phyloP scores from a whole-genome alignment of 1,140 invertebrate genomes.

The Zaprionus africanus region DNA sequence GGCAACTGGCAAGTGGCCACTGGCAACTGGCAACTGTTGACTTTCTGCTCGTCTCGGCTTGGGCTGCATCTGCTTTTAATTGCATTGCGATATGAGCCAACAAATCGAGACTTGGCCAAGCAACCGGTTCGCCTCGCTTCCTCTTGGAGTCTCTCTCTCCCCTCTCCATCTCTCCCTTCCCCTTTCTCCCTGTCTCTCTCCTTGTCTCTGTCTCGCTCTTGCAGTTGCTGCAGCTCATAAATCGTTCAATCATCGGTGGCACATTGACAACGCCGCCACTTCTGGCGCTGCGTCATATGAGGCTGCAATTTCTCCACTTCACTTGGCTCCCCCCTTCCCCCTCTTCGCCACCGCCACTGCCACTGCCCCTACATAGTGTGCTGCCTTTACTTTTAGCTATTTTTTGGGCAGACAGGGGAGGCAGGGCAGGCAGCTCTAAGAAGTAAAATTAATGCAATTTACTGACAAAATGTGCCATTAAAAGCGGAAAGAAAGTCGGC shows the following conservation, averaged over 20 bases:
- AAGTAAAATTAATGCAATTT: slow-evolving; percentile 79
- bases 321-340: neutral
- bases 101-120: slow-evolving; percentile 58
- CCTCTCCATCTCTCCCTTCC: too few relatives aligned
- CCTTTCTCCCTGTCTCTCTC: too few relatives aligned
- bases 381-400: neutral
- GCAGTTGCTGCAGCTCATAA: slow-evolving; percentile 56
- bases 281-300: slow-evolving; percentile 43
- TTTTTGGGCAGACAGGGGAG: neutral
- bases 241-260: slow-evolving; percentile 75
- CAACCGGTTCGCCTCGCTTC: slow-evolving; percentile 43
- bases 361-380: neutral
- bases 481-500: slow-evolving; percentile 33
- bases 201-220: neutral
- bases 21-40: slow-evolving; percentile 5
- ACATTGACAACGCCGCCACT: slow-evolving; percentile 68
- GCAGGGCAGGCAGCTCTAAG: slow-evolving; percentile 21
- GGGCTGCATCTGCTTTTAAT: slow-evolving; percentile 65
- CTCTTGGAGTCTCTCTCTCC: too few relatives aligned
- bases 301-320: slow-evolving; percentile 24
- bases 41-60: slow-evolving; percentile 4
- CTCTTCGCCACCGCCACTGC: neutral
- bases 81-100: slow-evolving; percentile 57
- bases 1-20: slow-evolving; percentile 13
- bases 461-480: slow-evolving; percentile 78